phyloP scores from a whole-genome alignment of 2,888 invertebrate species.

The Nezara viridula region DNA sequence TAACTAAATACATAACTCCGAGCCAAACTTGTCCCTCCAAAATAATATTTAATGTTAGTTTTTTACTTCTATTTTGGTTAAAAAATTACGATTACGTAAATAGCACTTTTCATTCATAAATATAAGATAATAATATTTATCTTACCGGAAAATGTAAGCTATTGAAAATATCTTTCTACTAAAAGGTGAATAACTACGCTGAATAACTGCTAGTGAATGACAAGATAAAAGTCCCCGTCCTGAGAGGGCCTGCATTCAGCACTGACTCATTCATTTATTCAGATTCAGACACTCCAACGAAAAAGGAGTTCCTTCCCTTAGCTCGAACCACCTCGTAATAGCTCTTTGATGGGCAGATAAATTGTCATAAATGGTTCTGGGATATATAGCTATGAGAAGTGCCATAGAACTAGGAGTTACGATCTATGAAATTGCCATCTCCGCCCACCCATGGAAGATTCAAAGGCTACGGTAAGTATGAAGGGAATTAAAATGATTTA shows the following conservation, averaged over 20 bases:
- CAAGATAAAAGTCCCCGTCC: not conserved
- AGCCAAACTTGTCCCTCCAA: no score
- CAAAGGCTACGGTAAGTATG: not conserved
- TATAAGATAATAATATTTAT: no score
- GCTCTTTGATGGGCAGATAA: not conserved
- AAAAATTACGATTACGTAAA: no score
- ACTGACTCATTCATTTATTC: not conserved
- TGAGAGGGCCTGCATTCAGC: not conserved
- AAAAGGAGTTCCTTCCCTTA: not conserved
- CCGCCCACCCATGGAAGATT: constrained; percentile 14
- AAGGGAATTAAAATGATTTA: constrained; percentile 39
- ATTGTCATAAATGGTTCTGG: constrained; percentile 15
- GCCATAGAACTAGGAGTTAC: constrained; percentile 26
- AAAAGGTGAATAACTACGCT: no score
- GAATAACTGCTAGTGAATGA: not conserved
- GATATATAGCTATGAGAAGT: not conserved
- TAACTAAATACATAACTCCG: no score
- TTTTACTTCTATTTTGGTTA: no score
- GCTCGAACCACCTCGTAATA: not conserved
- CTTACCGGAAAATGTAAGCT: no score
- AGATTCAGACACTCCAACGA: not conserved
- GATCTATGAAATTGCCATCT: not conserved
- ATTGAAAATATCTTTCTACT: no score
- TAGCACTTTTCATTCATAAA: no score
- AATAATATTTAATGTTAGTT: no score